Evolutionary conservation across 2,888 invertebrate species (phyloP).

Genomic region (Coenonympha glycerion): DNA sequence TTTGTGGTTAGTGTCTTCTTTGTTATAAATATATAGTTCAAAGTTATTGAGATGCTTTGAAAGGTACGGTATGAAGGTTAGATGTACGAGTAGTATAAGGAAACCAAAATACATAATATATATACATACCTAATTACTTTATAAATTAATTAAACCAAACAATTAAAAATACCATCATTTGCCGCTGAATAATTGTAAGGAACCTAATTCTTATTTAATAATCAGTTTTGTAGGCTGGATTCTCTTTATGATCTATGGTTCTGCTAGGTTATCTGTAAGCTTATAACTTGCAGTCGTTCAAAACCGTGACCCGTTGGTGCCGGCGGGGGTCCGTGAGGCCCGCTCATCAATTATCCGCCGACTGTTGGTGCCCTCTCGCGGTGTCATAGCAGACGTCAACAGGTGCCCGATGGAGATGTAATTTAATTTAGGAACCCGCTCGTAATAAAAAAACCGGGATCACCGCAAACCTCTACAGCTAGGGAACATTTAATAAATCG

Average conservation of each 20-base stretch:
- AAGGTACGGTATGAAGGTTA: no score
- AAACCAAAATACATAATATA: no score
- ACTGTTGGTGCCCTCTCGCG: slow-evolving; percentile 30
- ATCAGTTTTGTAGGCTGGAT: no score
- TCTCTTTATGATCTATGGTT: no score
- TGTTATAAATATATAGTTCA: no score
- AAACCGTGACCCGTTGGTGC: slow-evolving; percentile 39
- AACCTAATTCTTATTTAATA: no score
- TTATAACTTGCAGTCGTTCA: slow-evolving; percentile 1
- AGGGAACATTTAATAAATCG: neutral
- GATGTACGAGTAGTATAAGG: no score
- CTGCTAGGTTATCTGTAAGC: slow-evolving; percentile 4
- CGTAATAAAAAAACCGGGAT: slow-evolving; percentile 15
- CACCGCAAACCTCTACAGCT: slow-evolving; percentile 3
- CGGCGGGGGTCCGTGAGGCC: slow-evolving; percentile 50
- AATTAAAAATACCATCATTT: no score
- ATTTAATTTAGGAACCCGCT: slow-evolving; percentile 27
- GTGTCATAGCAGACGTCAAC: slow-evolving; percentile 45
- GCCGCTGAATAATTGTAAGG: no score
- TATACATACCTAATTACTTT: no score
- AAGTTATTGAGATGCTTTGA: no score
- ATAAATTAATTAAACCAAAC: no score
- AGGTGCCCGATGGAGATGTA: slow-evolving; percentile 43
- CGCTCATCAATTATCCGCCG: slow-evolving; percentile 50
- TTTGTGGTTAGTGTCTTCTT: neutral